A percentile compares a stretch with the other conserved stretches of the same genome.
These are phyloP conservation scores for Esox masquinongy DNA, from an alignment of 2,797 vertebrate species.

Conservation along the genomic window DNA sequence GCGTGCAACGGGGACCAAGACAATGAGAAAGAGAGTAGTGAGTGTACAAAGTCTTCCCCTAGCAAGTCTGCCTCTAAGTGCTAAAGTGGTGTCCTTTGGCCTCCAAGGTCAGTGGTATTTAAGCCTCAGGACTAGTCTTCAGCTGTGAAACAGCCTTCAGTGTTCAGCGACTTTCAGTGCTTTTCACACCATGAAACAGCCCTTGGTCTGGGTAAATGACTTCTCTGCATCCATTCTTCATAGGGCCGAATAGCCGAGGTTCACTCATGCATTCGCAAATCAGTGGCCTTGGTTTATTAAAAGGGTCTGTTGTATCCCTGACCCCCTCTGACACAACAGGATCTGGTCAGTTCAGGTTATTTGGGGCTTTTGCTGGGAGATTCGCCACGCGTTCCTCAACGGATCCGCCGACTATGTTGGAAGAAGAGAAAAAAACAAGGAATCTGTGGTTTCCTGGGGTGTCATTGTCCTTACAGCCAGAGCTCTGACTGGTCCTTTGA, in stretches of 20 bases:
- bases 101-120: background rate
- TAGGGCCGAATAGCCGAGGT: background rate
- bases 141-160: background rate
- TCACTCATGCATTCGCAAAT: background rate
- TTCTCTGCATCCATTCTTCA: background rate
- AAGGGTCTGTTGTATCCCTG: background rate
- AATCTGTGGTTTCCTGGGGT: background rate
- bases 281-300: background rate
- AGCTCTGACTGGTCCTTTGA: background rate
- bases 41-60: background rate
- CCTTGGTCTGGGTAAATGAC: background rate
- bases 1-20: background rate
- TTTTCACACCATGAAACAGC: background rate
- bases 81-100: background rate
- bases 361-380: background rate
- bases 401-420: background rate
- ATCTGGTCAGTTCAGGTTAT: background rate
- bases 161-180: background rate
- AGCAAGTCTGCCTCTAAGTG: background rate
- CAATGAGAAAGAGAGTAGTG: background rate
- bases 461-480: background rate
- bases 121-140: background rate
- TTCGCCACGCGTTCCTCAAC: slow-evolving; percentile 1
- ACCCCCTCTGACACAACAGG: background rate
- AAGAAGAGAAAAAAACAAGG: background rate